Conservation (phyloP, 2,113 vertebrate species). For the Cairina moschata region DNA sequence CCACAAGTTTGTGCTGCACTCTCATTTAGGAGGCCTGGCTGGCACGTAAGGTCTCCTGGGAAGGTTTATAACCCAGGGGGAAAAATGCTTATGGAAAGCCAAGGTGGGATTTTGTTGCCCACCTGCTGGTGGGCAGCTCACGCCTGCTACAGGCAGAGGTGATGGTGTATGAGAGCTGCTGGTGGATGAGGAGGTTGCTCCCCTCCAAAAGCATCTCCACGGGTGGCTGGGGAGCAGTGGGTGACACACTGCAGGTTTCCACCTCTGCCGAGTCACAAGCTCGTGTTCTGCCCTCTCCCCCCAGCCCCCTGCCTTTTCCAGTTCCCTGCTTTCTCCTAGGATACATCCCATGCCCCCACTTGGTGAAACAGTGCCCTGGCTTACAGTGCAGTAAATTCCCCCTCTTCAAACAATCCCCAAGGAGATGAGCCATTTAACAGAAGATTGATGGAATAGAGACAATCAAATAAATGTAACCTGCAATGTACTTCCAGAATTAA, state of each 20-base stretch:
- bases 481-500: neutral
- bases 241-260: neutral
- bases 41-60: neutral
- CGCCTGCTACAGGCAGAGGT: accelerated
- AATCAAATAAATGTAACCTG: neutral
- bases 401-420: neutral
- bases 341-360: neutral
- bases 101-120: neutral
- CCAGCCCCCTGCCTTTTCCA: neutral
- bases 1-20: accelerated
- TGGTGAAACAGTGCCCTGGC: neutral
- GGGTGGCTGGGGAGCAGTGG: neutral
- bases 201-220: neutral
- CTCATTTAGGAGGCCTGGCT: neutral
- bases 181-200: neutral
- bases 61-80: neutral
- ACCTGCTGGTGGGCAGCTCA: neutral
- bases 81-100: neutral
- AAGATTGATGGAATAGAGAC: neutral
- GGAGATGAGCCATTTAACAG: neutral
- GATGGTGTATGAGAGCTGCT: too few relatives aligned
- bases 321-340: constrained; percentile 34
- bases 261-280: neutral
- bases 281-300: neutral
- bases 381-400: constrained; percentile 45